Evolutionary conservation across 1,140 invertebrate genomes (phyloP).

Genomic region (Pissodes strobi): DNA sequence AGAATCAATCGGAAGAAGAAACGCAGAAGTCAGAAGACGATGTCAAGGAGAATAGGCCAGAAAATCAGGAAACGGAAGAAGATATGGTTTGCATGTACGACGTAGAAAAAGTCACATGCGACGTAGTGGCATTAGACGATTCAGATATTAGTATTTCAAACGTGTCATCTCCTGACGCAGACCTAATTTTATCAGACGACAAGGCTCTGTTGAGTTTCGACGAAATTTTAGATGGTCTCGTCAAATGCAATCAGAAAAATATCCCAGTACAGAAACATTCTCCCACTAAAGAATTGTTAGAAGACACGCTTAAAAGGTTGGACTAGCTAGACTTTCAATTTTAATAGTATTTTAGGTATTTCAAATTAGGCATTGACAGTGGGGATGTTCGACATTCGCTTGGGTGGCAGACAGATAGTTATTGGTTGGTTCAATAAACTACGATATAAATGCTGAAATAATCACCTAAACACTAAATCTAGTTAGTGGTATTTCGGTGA

Average conservation of each 20-base stretch:
- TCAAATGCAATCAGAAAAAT: conserved; percentile 43
- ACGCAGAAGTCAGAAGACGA: not conserved
- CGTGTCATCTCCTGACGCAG: conserved; percentile 34
- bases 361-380: too few species aligned
- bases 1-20: conserved; percentile 1
- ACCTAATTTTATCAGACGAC: conserved; percentile 33
- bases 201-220: conserved; percentile 40
- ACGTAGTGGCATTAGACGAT: conserved; percentile 35
- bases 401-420: too few species aligned
- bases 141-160: conserved; percentile 33
- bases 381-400: too few species aligned
- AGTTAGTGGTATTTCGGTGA: too few species aligned
- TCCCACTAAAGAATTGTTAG: conserved; percentile 14
- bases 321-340: too few species aligned
- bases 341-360: too few species aligned
- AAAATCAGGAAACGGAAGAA: conserved; percentile 29
- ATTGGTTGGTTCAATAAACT: too few species aligned
- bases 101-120: conserved; percentile 40
- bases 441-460: too few species aligned
- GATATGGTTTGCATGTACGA: conserved; percentile 43
- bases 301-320: conserved; percentile 23
- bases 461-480: too few species aligned
- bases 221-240: conserved; percentile 39
- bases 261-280: conserved; percentile 29
- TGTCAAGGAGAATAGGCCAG: conserved; percentile 21